Evolutionary conservation across 2,888 invertebrate species (phyloP).

Genomic region (Yponomeuta evonymella): DNA sequence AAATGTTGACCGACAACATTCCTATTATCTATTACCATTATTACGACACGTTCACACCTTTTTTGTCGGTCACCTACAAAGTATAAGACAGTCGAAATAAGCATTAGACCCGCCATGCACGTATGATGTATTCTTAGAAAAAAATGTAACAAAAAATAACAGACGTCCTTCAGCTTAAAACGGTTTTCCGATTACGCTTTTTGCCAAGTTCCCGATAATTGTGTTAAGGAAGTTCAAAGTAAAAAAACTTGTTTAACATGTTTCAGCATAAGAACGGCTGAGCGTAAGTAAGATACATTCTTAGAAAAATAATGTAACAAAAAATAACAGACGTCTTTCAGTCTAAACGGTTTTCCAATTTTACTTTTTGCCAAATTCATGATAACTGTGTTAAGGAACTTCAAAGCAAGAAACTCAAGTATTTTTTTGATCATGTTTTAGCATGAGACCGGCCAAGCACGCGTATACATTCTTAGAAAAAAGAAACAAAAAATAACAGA

Average conservation of each 20-base stretch:
- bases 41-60: constrained; percentile 1
- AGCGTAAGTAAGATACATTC: background rate
- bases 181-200: background rate
- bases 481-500: too few species aligned
- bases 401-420: background rate
- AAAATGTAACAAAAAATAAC: background rate
- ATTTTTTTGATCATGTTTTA: background rate
- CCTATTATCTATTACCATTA: constrained; percentile 18
- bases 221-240: too few species aligned
- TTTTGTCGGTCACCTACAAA: background rate
- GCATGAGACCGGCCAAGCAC: too few species aligned
- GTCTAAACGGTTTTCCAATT: background rate
- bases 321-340: background rate
- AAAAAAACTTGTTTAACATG: too few species aligned
- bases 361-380: too few species aligned
- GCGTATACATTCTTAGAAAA: too few species aligned
- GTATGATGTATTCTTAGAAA: background rate
- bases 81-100: background rate
- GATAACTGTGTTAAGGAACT: too few species aligned
- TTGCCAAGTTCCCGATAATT: too few species aligned
- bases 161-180: background rate
- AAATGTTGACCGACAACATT: constrained; percentile 25
- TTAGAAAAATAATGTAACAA: background rate
- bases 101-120: background rate
- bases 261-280: background rate